Conservation (phyloP, 1,140 invertebrate genomes). For the Antheraea mylitta region DNA sequence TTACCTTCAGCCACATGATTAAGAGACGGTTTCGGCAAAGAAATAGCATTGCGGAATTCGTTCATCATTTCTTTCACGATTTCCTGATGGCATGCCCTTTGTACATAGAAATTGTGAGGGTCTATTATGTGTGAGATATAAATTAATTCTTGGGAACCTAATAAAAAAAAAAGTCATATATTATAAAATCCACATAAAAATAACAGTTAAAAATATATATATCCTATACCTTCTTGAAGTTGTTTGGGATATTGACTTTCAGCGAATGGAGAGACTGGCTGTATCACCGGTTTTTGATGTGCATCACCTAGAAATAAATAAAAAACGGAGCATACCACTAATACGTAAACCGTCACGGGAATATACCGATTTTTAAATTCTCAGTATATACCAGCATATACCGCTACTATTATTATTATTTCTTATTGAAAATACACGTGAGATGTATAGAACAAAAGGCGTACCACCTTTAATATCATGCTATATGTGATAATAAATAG, state of each 20-base stretch:
- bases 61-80: constrained; percentile 57
- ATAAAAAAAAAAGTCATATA: constrained; percentile 18
- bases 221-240: constrained; percentile 46
- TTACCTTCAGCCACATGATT: constrained; percentile 50
- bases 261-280: constrained; percentile 40
- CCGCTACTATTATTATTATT: no score
- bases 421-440: no score
- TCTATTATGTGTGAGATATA: constrained; percentile 79
- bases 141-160: constrained; percentile 68
- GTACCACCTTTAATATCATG: no score
- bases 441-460: no score
- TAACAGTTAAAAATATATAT: background rate
- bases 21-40: constrained; percentile 43
- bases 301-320: background rate
- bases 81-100: constrained; percentile 54
- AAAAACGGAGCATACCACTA: background rate
- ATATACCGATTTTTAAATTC: no score
- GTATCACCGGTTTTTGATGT: constrained; percentile 29
- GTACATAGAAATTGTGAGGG: constrained; percentile 81
- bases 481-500: no score
- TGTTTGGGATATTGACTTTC: constrained; percentile 46
- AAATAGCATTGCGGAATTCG: constrained; percentile 57
- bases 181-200: background rate
- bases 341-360: no score
- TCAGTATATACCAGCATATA: no score